A percentile compares a stretch with the other conserved stretches of the same genome.
Conservation (phyloP, 2,888 invertebrate species). For the Cheilosia pagana region DNA sequence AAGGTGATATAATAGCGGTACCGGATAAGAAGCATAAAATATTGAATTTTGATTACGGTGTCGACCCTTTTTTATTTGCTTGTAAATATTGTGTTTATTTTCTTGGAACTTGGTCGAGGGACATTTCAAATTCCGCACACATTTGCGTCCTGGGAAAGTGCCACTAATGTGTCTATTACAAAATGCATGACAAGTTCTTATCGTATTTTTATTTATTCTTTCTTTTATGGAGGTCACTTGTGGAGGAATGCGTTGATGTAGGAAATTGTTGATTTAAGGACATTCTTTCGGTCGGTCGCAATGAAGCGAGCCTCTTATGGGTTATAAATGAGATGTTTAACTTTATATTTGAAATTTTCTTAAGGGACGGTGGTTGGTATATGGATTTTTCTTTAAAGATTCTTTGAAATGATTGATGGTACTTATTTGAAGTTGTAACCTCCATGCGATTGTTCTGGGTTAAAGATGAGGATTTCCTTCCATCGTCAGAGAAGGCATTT, state of each 20-base stretch:
- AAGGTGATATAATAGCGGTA: slow-evolving; percentile 36
- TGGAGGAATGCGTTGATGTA: background rate
- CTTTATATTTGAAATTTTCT: background rate
- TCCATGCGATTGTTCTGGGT: background rate
- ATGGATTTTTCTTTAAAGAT: background rate
- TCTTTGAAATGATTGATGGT: too few relatives aligned
- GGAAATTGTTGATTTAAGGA: too few relatives aligned
- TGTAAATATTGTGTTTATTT: background rate
- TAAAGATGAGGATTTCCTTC: background rate
- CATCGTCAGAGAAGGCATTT: background rate
- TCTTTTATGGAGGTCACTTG: background rate
- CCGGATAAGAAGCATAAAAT: slow-evolving; percentile 29
- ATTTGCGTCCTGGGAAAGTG: slow-evolving; percentile 10
- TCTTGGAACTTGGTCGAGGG: background rate
- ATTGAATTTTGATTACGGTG: slow-evolving; percentile 53
- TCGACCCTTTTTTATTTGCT: slow-evolving; percentile 4
- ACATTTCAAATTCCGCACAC: slow-evolving; percentile 7
- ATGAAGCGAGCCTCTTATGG: background rate
- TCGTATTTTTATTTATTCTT: too few relatives aligned
- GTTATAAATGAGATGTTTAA: background rate
- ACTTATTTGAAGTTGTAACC: background rate
- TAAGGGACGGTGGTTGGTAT: background rate
- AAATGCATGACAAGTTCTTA: slow-evolving; percentile 36
- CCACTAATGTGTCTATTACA: slow-evolving; percentile 26
- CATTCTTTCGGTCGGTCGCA: too few relatives aligned